These are phyloP conservation scores for Oncorhynchus mykiss DNA, from an alignment of 2,113 vertebrate genomes.

Conservation along the genomic window DNA sequence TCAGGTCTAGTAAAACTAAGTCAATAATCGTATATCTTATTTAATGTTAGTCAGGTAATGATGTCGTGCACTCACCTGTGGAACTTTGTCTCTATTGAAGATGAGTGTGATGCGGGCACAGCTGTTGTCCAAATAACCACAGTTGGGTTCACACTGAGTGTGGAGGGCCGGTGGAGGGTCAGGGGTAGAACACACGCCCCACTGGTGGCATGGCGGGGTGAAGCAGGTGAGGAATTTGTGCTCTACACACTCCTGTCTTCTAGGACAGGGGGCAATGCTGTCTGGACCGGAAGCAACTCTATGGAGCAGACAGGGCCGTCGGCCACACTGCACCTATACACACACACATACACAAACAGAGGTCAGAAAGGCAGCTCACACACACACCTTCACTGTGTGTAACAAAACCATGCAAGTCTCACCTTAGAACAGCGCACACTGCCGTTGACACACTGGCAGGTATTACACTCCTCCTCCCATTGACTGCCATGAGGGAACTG, in stretches of 20 bases:
- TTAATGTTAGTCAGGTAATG: neutral
- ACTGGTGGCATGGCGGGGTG: constrained; percentile 81
- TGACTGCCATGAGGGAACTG: constrained; percentile 83
- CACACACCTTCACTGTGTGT: neutral
- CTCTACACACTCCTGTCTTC: constrained; percentile 79
- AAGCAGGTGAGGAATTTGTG: constrained; percentile 82
- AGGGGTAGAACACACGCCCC: constrained; percentile 85
- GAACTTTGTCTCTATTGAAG: constrained; percentile 85
- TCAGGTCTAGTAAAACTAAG: neutral
- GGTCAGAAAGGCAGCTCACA: neutral
- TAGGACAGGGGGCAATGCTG: constrained; percentile 73
- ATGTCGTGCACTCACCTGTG: constrained; percentile 74
- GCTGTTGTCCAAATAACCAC: constrained; percentile 80
- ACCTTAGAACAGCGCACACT: constrained; percentile 89
- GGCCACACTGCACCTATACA: constrained; percentile 86
- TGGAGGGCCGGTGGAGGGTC: constrained; percentile 63
- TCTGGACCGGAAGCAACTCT: constrained; percentile 41
- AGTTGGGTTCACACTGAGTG: constrained; percentile 84
- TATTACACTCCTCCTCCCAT: constrained; percentile 92
- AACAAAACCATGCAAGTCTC: neutral
- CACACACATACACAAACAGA: no score
- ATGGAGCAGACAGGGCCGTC: constrained; percentile 81
- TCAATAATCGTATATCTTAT: neutral
- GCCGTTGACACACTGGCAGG: constrained; percentile 85
- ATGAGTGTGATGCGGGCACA: constrained; percentile 90